Evolutionary conservation across 2,888 invertebrate genomes (phyloP).

Genomic region (Pseudococcus longispinus): DNA sequence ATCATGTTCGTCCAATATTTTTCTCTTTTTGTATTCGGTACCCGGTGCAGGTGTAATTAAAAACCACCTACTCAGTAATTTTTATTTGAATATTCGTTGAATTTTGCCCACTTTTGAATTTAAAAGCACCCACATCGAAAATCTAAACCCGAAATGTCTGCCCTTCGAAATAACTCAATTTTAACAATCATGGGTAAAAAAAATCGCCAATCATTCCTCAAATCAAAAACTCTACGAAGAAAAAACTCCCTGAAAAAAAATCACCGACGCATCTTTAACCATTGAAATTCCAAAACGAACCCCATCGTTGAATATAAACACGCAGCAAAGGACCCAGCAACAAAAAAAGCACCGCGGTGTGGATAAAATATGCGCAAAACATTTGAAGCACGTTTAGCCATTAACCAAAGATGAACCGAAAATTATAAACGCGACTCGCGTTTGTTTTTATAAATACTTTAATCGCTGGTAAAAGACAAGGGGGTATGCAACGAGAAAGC

Average conservation of each 20-base stretch:
- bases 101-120: no score
- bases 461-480: neutral
- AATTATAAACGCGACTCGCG: constrained; percentile 41
- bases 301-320: constrained; percentile 22
- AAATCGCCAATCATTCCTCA: neutral
- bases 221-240: neutral
- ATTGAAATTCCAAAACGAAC: constrained; percentile 37
- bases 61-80: no score
- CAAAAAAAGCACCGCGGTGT: neutral
- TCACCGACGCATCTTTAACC: neutral
- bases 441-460: constrained; percentile 39
- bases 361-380: constrained; percentile 29
- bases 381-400: constrained; percentile 35
- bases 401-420: constrained; percentile 42
- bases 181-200: neutral
- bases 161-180: neutral
- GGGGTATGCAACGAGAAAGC: neutral
- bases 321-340: neutral
- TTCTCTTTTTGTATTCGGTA: no score
- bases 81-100: no score
- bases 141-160: neutral
- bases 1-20: no score
- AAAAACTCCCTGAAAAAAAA: neutral
- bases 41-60: no score
- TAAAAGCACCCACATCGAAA: no score